These are phyloP conservation scores for Caenorhabditis latens DNA, from an alignment of 1,140 invertebrate genomes.

Conservation along the genomic window DNA sequence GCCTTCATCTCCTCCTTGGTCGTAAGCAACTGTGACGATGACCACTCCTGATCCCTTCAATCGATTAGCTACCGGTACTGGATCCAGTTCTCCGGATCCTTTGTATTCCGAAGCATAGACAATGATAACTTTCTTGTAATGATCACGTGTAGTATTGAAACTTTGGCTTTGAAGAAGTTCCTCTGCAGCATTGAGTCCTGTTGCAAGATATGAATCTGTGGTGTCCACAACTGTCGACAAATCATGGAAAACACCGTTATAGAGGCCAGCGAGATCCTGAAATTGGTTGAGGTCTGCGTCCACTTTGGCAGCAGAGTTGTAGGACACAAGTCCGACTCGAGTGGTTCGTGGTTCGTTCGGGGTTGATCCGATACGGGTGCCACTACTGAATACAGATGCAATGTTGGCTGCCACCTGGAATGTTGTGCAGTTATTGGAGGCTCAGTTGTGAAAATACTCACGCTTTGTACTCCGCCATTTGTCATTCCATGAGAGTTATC, in stretches of 20 bases:
- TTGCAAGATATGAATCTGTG: background rate
- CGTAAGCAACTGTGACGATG: background rate
- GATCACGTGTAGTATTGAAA: background rate
- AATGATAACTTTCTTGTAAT: background rate
- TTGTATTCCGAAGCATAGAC: background rate
- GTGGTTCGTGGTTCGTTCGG: background rate
- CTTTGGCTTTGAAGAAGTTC: background rate
- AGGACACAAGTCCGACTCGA: background rate
- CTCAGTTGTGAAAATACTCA: background rate
- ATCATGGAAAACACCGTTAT: background rate
- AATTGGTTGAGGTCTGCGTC: background rate
- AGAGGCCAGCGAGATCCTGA: background rate
- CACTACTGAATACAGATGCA: background rate
- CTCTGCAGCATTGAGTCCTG: background rate
- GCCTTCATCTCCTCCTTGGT: background rate
- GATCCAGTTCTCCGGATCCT: background rate
- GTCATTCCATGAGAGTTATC: slow-evolving; percentile 8
- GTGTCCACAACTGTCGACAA: background rate
- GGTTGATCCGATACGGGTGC: background rate
- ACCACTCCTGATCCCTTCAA: background rate
- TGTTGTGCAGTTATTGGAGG: too few relatives aligned
- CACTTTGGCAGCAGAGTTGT: background rate
- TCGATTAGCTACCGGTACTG: background rate
- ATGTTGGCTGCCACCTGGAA: background rate
- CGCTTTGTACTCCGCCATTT: background rate